Percentiles rank a stretch among this genome's conserved stretches.
These are phyloP conservation scores for Smithornis capensis DNA, from an alignment of 2,113 vertebrate species.

Conservation along the genomic window DNA sequence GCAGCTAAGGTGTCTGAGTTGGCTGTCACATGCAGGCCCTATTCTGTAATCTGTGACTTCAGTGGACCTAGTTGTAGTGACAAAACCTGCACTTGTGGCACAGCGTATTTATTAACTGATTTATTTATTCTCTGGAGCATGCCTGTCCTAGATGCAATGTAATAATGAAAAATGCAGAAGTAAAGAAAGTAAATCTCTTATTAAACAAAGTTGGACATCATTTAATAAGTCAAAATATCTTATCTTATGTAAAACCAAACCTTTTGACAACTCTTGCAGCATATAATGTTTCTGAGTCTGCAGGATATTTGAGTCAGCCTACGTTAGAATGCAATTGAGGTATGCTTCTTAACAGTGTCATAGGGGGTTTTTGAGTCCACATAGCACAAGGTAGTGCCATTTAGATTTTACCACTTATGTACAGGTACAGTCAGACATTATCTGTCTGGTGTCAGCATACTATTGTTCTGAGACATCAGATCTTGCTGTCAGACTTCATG, in stretches of 20 bases:
- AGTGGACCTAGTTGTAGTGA: not conserved
- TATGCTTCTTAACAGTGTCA: not conserved
- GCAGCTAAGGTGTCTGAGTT: not conserved
- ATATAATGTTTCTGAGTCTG: rapidly evolving
- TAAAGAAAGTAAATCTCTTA: not conserved
- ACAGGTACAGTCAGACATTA: not conserved
- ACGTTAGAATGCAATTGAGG: not conserved
- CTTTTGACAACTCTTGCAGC: not conserved
- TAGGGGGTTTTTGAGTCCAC: not conserved
- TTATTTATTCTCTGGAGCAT: not conserved
- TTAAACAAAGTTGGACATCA: not conserved
- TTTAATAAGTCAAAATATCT: not conserved
- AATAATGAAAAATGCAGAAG: not conserved
- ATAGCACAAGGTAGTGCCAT: not conserved
- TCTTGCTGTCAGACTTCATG: not conserved
- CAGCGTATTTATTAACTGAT: not conserved
- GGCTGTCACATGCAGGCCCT: not conserved
- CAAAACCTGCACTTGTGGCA: not conserved
- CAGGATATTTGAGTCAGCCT: not conserved
- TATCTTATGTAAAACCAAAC: not conserved
- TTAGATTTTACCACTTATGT: not conserved
- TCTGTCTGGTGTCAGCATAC: not conserved
- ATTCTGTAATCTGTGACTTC: not conserved
- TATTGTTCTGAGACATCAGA: not conserved
- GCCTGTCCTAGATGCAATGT: not conserved